These are phyloP conservation scores for Creontiades dilutus DNA, from an alignment of 2,888 invertebrate species.

Conservation along the genomic window DNA sequence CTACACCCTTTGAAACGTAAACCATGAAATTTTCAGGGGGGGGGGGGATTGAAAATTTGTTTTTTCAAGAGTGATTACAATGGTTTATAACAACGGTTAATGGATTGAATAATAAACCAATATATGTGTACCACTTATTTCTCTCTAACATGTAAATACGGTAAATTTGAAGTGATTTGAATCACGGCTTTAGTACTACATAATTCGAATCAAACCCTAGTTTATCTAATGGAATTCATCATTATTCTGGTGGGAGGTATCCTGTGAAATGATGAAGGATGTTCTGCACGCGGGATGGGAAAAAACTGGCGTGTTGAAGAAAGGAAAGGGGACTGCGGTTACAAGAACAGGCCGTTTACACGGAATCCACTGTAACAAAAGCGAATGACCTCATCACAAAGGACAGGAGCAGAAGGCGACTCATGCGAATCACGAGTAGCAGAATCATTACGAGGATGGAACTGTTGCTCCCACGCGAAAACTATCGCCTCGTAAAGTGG, in stretches of 20 bases:
- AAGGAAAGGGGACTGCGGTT: not conserved
- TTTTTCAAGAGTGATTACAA: no score
- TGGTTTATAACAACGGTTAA: no score
- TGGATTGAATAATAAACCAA: no score
- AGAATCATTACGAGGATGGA: conserved; percentile 56
- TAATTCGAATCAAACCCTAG: no score
- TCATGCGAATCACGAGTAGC: conserved; percentile 64
- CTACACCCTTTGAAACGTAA: no score
- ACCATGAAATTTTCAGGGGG: no score
- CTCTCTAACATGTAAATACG: no score
- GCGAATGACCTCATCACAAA: conserved; percentile 66
- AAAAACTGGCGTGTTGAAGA: conserved; percentile 20
- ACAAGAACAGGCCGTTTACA: conserved; percentile 19
- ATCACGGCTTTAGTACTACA: no score
- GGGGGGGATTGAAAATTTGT: no score
- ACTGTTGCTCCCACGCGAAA: conserved; percentile 57
- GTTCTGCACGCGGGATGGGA: not conserved
- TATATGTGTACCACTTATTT: no score
- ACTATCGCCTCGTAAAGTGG: not conserved
- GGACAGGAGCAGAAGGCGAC: conserved; percentile 48
- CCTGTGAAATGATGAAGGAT: not conserved
- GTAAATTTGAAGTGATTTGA: no score
- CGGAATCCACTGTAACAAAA: conserved; percentile 63
- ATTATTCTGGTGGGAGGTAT: not conserved
- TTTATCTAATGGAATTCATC: no score